Conservation (phyloP, 2,888 invertebrate genomes). For the Cantharis lateralis region DNA sequence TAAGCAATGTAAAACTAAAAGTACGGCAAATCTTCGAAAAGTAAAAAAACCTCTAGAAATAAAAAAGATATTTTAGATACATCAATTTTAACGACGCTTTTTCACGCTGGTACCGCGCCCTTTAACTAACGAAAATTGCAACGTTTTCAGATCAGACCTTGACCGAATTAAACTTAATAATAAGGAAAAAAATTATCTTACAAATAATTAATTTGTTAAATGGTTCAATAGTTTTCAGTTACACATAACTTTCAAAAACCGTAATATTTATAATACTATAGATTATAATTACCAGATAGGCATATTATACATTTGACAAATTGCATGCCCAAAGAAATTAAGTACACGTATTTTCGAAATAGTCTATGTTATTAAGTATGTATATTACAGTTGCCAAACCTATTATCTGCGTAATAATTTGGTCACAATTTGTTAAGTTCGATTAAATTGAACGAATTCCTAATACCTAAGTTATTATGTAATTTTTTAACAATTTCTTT, state of each 20-base stretch:
- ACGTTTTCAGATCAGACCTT: conserved; percentile 3
- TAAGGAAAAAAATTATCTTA: background rate
- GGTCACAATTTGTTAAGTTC: background rate
- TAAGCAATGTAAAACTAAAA: background rate
- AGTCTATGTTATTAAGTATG: background rate
- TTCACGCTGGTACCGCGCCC: conserved; percentile 4
- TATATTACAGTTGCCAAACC: background rate
- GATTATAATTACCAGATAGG: background rate
- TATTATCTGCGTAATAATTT: background rate
- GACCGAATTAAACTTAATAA: conserved; percentile 1
- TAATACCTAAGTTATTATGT: background rate
- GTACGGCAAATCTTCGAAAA: background rate
- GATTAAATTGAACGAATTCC: background rate
- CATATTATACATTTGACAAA: background rate
- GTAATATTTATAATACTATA: background rate
- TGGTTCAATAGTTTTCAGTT: background rate
- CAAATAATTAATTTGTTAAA: background rate
- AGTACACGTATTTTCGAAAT: background rate
- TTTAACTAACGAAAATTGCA: conserved; percentile 2
- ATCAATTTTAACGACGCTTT: conserved; percentile 4
- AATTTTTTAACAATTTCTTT: background rate
- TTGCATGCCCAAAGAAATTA: background rate
- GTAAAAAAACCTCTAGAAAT: background rate
- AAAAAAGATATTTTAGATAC: conserved; percentile 1
- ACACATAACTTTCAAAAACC: background rate